Conservation (phyloP, 2,113 vertebrate genomes). For the Mustelus asterias region DNA sequence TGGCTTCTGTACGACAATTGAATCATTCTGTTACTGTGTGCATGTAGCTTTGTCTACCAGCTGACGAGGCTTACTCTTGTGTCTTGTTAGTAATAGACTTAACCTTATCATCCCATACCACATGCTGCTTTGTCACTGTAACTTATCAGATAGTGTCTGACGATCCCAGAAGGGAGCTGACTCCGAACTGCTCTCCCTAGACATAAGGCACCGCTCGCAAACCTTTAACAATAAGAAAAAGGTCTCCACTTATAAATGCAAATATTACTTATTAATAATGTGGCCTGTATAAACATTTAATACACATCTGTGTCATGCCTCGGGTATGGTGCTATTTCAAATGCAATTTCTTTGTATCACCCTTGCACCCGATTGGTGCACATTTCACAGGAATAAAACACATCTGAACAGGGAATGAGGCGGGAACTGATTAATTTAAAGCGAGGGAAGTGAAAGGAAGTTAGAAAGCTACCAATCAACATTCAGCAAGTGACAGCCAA, state of each 20-base stretch:
- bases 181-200: neutral
- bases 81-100: conserved; percentile 34
- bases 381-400: neutral
- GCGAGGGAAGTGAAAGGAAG: neutral
- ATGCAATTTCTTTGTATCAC: neutral
- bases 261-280: neutral
- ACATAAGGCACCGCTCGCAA: neutral
- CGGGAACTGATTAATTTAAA: neutral
- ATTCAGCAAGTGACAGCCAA: neutral
- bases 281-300: neutral
- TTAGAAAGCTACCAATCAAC: neutral
- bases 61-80: neutral
- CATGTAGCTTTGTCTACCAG: conserved; percentile 9
- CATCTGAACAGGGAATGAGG: neutral
- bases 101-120: conserved; percentile 16
- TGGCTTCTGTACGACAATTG: neutral
- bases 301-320: neutral
- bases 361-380: neutral
- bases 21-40: neutral
- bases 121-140: conserved; percentile 18
- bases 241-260: neutral
- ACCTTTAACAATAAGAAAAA: neutral
- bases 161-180: neutral
- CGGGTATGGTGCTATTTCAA: neutral
- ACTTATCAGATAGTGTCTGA: conserved; percentile 21